Base-by-base conservation (phyloP, 2,888 invertebrate genomes). In the Chrysodeixis includens region DNA sequence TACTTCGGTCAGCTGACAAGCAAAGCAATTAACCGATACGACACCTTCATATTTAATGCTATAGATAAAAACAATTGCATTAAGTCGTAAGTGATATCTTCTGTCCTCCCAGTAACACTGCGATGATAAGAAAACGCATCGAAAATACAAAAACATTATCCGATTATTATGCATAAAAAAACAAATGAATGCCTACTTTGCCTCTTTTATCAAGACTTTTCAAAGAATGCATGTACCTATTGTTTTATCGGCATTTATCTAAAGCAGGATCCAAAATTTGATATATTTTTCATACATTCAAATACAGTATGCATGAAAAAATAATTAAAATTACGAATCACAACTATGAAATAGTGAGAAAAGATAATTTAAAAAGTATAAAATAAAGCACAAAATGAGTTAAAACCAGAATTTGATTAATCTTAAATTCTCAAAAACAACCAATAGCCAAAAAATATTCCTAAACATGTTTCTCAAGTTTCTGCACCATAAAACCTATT, bases 31-130 rank as follows among this genome's bases (percentile, higher is more conserved):
- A n/a, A 40, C 40, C 40, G 40, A 40, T 40, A 40, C 40, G 40
- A n/a, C 40, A 40, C 40, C n/a, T 40, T 6, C 14, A n/a, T n/a
- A 40, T 40, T n/a, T 49, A 18, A 49, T 20, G 7, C 18, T 8
- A 3, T 20, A 20, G 46, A 18, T 20, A 49, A 46, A 49, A 3
- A 20, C 20, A 9, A 16, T 2, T 49, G 12, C 46, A 49, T 20
- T 46, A 46, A 46, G 1, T 18, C 51, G 18, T 61, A 53, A 70
- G 49, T 70, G 51, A 59, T 30, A 71, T 65, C 56, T 56, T 57
- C 7, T 72, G 70, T 49, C n/a, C 18, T 55, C 72, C 66, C 66
- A n/a, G 72, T 76, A 76, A 76, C 71, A 56, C 20, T 51, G 54
- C 14, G 46, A 16, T 14, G 66, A 73, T 71, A 76, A 73, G 55